phyloP scores from a whole-genome alignment of 2,113 vertebrate species.

The Girardinichthys multiradiatus region DNA sequence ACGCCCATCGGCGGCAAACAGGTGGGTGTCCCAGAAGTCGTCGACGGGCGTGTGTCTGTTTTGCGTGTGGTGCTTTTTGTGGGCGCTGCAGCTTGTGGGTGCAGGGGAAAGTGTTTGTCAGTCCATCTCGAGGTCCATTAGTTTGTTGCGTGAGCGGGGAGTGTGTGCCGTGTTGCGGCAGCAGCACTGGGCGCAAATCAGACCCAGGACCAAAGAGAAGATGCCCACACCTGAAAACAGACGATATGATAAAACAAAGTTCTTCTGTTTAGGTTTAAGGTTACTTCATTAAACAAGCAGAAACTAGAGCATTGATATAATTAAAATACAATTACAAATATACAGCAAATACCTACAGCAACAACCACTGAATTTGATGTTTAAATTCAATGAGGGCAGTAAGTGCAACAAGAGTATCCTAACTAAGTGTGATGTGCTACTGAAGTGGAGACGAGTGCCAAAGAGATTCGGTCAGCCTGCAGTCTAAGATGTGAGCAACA shows the following conservation, averaged over 20 bases:
- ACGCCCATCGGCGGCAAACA: slow-evolving; percentile 56
- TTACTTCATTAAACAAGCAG: neutral
- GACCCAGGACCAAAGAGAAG: slow-evolving; percentile 92
- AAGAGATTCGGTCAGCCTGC: too few species aligned
- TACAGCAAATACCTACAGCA: too few species aligned
- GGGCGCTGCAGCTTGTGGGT: slow-evolving; percentile 58
- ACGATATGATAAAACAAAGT: neutral
- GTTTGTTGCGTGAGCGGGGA: slow-evolving; percentile 83
- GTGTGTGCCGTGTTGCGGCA: slow-evolving; percentile 88
- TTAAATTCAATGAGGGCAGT: too few species aligned
- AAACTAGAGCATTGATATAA: neutral
- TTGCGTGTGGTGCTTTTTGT: slow-evolving; percentile 54
- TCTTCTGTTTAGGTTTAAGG: too few species aligned
- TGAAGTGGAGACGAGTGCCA: neutral
- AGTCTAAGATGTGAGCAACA: neutral
- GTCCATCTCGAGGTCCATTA: slow-evolving; percentile 96
- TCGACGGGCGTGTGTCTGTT: slow-evolving; percentile 51
- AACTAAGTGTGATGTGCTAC: neutral
- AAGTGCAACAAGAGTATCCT: too few species aligned
- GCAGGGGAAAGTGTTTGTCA: slow-evolving; percentile 79
- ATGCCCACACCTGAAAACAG: slow-evolving; percentile 80
- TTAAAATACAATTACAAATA: too few species aligned
- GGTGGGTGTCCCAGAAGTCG: slow-evolving; percentile 71
- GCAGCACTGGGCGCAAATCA: slow-evolving; percentile 90
- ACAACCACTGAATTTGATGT: too few species aligned